A percentile compares a stretch with the other conserved stretches of the same genome.
Evolutionary conservation across 1,140 invertebrate genomes (phyloP).

Genomic region (Drosophila paulistorum): DNA sequence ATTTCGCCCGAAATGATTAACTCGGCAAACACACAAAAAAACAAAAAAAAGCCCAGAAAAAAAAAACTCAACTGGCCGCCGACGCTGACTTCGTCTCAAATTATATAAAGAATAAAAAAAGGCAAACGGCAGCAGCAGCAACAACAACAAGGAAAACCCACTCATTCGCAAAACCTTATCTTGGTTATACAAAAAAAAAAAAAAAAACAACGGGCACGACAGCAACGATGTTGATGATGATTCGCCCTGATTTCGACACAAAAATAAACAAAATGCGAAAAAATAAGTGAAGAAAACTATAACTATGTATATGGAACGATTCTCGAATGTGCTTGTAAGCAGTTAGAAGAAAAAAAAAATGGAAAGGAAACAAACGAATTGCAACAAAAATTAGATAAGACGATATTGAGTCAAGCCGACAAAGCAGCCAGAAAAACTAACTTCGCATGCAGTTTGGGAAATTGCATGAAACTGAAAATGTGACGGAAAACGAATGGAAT

Average conservation of each 20-base stretch:
- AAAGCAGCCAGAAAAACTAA: constrained; percentile 60
- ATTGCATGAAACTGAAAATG: constrained; percentile 16
- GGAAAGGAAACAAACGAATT: constrained; percentile 44
- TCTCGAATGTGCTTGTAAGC: constrained; percentile 28
- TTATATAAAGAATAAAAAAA: constrained; percentile 70
- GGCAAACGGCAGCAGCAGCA: constrained; percentile 42
- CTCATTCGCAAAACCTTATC: constrained; percentile 73
- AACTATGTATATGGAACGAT: constrained; percentile 26
- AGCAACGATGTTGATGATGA: constrained; percentile 78
- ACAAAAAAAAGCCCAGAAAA: constrained; percentile 28
- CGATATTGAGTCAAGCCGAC: constrained; percentile 75
- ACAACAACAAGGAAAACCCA: constrained; percentile 50
- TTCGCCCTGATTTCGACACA: constrained; percentile 80
- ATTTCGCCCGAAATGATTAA: constrained; percentile 80
- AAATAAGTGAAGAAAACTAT: constrained; percentile 35
- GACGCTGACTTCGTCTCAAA: constrained; percentile 43
- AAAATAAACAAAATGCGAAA: constrained; percentile 63
- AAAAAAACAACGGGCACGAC: constrained; percentile 64
- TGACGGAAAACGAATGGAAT: not conserved
- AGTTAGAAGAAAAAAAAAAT: constrained; percentile 26
- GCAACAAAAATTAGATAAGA: constrained; percentile 75
- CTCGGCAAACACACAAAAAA: constrained; percentile 68
- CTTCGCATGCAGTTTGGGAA: constrained; percentile 57
- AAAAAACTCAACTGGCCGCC: not conserved
- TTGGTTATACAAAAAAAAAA: constrained; percentile 68